Conservation (phyloP, 1,140 invertebrate species). For the Aradophagus sp. region DNA sequence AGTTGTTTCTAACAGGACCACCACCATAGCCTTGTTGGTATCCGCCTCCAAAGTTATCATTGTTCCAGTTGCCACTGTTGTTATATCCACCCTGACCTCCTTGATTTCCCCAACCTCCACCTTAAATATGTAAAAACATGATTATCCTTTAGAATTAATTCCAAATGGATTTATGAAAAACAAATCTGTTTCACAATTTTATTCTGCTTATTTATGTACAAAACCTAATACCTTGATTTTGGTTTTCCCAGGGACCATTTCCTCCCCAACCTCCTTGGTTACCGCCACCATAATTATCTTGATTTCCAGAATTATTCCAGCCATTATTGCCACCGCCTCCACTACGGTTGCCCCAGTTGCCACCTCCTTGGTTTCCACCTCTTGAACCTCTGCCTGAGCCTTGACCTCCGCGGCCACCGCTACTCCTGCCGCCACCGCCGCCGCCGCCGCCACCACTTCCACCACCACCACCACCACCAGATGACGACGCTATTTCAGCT, state of each 20-base stretch:
- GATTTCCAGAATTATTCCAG: slow-evolving; percentile 74
- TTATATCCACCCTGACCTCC: slow-evolving; percentile 77
- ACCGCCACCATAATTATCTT: slow-evolving; percentile 68
- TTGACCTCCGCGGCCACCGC: slow-evolving; percentile 71
- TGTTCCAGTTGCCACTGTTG: slow-evolving; percentile 76
- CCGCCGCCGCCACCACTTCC: slow-evolving; percentile 59
- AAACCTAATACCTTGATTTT: slow-evolving; percentile 74
- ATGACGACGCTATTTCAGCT: slow-evolving; percentile 71
- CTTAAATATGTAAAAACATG: slow-evolving; percentile 22
- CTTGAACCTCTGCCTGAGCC: slow-evolving; percentile 66
- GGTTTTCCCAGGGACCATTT: slow-evolving; percentile 71
- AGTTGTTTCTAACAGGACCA: slow-evolving; percentile 80
- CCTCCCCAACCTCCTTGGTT: slow-evolving; percentile 70
- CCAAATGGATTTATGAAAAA: too few relatives aligned
- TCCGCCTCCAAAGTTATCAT: slow-evolving; percentile 82
- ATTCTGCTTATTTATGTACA: too few relatives aligned
- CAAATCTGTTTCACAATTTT: too few relatives aligned
- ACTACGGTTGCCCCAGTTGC: slow-evolving; percentile 70
- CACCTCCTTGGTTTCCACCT: slow-evolving; percentile 69
- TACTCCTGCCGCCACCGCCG: slow-evolving; percentile 51
- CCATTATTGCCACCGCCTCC: slow-evolving; percentile 75
- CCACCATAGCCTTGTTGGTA: slow-evolving; percentile 85
- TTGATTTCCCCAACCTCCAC: slow-evolving; percentile 69
- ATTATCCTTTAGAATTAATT: too few relatives aligned
- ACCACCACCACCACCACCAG: slow-evolving; percentile 62